Percentiles rank a stretch among this genome's conserved stretches.
These are phyloP conservation scores for Hesperia comma DNA, from an alignment of 2,888 invertebrate genomes.

Conservation along the genomic window DNA sequence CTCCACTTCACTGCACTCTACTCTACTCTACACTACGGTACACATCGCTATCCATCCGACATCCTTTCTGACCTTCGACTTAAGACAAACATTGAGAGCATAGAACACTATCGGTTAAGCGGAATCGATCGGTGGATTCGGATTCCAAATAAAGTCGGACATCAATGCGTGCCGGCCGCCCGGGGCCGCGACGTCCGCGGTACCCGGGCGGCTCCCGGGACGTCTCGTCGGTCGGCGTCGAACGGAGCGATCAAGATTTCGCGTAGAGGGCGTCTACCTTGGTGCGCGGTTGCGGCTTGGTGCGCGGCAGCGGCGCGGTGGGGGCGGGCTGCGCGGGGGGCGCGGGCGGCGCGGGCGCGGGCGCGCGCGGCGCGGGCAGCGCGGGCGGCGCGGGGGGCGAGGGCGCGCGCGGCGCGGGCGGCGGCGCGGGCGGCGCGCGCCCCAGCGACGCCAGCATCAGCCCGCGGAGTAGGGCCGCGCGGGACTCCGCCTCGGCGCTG, in stretches of 20 bases:
- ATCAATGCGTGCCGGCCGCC: too few relatives aligned
- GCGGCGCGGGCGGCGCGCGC: conserved; percentile 90
- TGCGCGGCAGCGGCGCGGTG: conserved; percentile 70
- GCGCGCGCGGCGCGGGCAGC: conserved; percentile 49
- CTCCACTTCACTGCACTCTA: too few relatives aligned
- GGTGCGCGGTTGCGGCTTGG: conserved; percentile 60
- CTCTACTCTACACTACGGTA: neutral
- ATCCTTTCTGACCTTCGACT: too few relatives aligned
- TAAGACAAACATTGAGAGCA: too few relatives aligned
- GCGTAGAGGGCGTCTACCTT: conserved; percentile 18
- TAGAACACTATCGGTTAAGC: too few relatives aligned
- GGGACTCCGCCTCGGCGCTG: conserved; percentile 64
- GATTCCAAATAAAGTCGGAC: too few relatives aligned
- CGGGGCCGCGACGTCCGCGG: too few relatives aligned
- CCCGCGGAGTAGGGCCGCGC: conserved; percentile 74
- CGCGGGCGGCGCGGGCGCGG: conserved; percentile 48
- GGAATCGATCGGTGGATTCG: too few relatives aligned
- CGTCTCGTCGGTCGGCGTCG: neutral
- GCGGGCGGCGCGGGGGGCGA: conserved; percentile 87
- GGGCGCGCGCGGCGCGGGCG: conserved; percentile 87
- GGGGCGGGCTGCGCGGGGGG: conserved; percentile 50
- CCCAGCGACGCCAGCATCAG: conserved; percentile 88
- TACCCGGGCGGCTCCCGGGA: too few relatives aligned
- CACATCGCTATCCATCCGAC: neutral
- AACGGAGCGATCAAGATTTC: neutral